Percentiles rank a stretch among this genome's conserved stretches.
phyloP scores from a whole-genome alignment of 1,140 invertebrate species.

The Diorhabda sublineata region DNA sequence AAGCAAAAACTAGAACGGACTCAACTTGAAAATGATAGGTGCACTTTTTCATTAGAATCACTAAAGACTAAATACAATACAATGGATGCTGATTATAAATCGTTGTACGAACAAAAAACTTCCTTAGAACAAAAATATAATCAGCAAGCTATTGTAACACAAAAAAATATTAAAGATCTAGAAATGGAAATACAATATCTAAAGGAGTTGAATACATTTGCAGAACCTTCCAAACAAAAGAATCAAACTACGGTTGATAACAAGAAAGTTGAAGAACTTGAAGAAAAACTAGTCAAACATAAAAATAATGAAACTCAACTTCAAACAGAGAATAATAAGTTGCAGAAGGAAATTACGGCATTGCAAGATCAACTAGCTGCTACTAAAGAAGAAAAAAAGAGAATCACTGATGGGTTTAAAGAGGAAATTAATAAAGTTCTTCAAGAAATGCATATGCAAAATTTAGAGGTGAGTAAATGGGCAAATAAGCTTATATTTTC shows the following conservation, averaged over 20 bases:
- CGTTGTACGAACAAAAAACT: not conserved
- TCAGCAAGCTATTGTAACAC: not conserved
- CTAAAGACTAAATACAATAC: not conserved
- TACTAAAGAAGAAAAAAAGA: not conserved
- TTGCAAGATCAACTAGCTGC: too few species aligned
- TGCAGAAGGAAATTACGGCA: not conserved
- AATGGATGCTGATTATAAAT: not conserved
- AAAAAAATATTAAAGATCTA: constrained; percentile 5
- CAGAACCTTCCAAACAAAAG: not conserved
- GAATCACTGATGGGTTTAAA: not conserved
- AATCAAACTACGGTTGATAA: not conserved
- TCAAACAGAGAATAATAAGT: not conserved
- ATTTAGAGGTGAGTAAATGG: too few species aligned
- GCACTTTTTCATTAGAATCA: not conserved
- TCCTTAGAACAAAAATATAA: constrained; percentile 7
- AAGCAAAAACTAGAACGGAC: constrained; percentile 5
- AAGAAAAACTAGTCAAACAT: not conserved
- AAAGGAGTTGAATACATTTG: not conserved
- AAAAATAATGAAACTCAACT: constrained; percentile 4
- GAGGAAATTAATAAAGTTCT: not conserved
- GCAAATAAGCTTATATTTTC: too few species aligned
- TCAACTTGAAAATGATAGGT: constrained; percentile 10
- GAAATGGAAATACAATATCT: constrained; percentile 1
- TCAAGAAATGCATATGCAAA: too few species aligned
- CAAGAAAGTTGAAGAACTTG: constrained; percentile 4